A percentile compares a stretch with the other conserved stretches of the same genome.
These are phyloP conservation scores for Lanius collurio DNA, from an alignment of 2,113 vertebrate species.

Conservation along the genomic window DNA sequence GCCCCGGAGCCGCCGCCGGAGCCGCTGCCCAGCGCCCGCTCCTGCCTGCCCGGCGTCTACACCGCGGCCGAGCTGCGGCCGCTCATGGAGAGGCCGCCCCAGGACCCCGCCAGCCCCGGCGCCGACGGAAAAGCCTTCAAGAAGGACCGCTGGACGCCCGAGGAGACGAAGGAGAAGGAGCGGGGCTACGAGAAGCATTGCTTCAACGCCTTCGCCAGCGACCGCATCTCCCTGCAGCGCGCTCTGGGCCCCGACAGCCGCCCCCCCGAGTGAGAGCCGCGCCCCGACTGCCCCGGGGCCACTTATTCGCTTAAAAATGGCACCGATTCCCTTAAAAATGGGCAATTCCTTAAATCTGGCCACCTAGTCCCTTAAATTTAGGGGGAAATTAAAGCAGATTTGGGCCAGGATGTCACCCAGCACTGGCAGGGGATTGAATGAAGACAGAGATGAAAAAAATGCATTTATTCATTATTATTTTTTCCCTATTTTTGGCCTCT, in stretches of 20 bases:
- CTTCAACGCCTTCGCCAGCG: constrained; percentile 95
- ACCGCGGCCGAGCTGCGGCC: constrained; percentile 82
- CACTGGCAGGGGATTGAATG: rapidly evolving
- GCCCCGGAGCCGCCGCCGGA: constrained; percentile 74
- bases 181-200: constrained; percentile 90
- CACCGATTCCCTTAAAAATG: no score
- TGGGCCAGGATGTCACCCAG: rapidly evolving
- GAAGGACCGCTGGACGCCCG: constrained; percentile 74
- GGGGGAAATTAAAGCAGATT: rapidly evolving
- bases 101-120: constrained; percentile 80
- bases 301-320: neutral
- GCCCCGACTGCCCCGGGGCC: neutral
- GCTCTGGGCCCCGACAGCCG: constrained; percentile 91
- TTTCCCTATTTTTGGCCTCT: neutral
- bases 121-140: constrained; percentile 83
- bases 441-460: neutral
- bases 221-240: constrained; percentile 91
- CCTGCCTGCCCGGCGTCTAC: constrained; percentile 85
- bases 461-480: neutral
- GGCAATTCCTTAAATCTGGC: no score
- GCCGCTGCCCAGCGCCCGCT: neutral
- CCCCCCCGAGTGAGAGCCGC: constrained; percentile 86
- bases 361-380: neutral
- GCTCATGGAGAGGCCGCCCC: constrained; percentile 81
- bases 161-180: constrained; percentile 87